phyloP scores from a whole-genome alignment of 2,113 vertebrate species.

The Pelmatolapia mariae region DNA sequence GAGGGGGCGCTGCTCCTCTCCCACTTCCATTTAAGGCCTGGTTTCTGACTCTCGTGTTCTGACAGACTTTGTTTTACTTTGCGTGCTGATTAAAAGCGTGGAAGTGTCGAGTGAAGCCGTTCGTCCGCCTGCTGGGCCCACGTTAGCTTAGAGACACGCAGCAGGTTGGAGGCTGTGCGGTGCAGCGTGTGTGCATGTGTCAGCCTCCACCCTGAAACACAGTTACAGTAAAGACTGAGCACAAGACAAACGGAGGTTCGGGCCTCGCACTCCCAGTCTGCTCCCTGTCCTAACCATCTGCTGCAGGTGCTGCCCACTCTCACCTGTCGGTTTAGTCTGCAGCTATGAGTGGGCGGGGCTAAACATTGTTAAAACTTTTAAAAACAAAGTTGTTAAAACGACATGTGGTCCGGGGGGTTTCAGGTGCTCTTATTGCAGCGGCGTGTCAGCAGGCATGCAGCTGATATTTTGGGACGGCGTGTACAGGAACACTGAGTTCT shows the following conservation, averaged over 20 bases:
- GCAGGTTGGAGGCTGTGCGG: background rate
- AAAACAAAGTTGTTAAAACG: background rate
- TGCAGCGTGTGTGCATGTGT: background rate
- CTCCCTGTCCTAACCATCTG: background rate
- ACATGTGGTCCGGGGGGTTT: background rate
- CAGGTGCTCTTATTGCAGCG: background rate
- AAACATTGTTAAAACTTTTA: background rate
- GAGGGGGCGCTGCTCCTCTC: background rate
- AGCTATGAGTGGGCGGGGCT: background rate
- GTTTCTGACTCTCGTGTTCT: conserved; percentile 5
- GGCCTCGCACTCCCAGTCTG: background rate
- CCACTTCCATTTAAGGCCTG: conserved; percentile 68
- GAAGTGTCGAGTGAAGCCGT: background rate
- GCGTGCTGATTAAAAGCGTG: background rate
- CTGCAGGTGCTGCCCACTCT: background rate
- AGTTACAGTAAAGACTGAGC: background rate
- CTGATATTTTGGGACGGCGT: background rate
- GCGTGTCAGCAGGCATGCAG: background rate
- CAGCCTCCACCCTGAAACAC: background rate
- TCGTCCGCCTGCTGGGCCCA: background rate
- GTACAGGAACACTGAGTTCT: background rate
- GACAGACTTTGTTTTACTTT: conserved; percentile 13
- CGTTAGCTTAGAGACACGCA: background rate
- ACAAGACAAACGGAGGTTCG: background rate
- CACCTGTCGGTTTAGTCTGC: background rate